Evolutionary conservation across 2,888 invertebrate species (phyloP), one percentile per base, ranked within the genome.

Genomic region (Mythimna vitellina): DNA sequence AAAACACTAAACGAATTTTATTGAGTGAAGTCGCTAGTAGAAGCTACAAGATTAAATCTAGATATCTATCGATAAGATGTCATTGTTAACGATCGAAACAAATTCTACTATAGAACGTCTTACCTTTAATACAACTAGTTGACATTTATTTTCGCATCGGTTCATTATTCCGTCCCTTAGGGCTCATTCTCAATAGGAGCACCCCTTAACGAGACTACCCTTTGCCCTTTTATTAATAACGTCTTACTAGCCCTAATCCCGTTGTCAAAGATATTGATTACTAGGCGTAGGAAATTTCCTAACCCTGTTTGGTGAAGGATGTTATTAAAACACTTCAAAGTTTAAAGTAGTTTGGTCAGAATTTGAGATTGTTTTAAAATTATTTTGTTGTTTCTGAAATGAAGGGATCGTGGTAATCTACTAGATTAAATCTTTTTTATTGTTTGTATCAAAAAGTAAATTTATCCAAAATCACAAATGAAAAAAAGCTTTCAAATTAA

Each of bases 161-260:
- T 42, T 76, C 32, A 78, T 71, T 71, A 76, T 65, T 32, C 29
- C n/a, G 4, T 32, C 71, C 42, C 49, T 56, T 38, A 22, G 35
- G 22, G 20, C 42, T 25, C 14, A 65, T 22, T 7, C 54, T 58
- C 63, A 25, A 51, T 58, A 29, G 32, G 46, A 35, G 54, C 5
- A 42, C 32, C 25, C 72, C 78, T 60, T 78, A 73, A 79, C 65
- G 29, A 73, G 62, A 42, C 22, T 68, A 71, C 60, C 70, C 57
- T 76, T 76, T 76, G 78, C 58, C 74, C 68, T 83, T 81, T 64
- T 75, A 74, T 68, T 78, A 78, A 68, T 80, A 80, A 67, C 56
- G 32, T 68, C 56, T 66, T 74, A 53, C 46, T 49, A 54, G 46
- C 32, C 54, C 38, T 66, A 66, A 77, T 60, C 63, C 22, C 0